Evolutionary conservation across 2,797 vertebrate genomes (phyloP).

Genomic region (Crax fasciolata): DNA sequence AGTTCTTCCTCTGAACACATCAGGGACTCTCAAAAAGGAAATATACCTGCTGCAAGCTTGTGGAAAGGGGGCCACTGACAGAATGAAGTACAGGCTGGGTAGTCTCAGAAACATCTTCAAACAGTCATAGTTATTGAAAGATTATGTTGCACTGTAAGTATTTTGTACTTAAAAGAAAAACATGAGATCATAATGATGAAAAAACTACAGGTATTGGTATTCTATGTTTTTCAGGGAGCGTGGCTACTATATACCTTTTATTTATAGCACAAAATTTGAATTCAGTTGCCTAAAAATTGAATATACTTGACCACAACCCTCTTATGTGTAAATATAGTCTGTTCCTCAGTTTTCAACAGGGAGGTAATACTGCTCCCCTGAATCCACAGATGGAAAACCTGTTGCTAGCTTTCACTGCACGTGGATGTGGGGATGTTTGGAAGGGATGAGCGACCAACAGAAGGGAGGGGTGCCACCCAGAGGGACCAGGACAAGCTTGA

Average conservation of each 20-base stretch:
- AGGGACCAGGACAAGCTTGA: too few species aligned
- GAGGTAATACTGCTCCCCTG: not conserved
- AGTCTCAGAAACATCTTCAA: not conserved
- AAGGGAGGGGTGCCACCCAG: too few species aligned
- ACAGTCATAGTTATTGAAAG: not conserved
- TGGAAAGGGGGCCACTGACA: not conserved
- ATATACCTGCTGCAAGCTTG: not conserved
- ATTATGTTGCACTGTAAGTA: not conserved
- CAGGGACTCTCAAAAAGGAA: not conserved
- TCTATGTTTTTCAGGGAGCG: not conserved
- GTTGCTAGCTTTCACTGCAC: not conserved
- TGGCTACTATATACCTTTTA: not conserved
- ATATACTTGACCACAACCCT: not conserved
- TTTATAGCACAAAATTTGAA: not conserved
- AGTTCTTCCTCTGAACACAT: not conserved
- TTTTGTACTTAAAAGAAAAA: not conserved
- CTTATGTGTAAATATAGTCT: not conserved
- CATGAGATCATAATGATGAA: not conserved
- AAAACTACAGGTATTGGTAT: not conserved
- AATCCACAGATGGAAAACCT: not conserved
- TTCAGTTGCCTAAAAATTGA: not conserved
- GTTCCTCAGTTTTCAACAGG: not conserved
- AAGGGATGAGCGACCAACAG: not conserved
- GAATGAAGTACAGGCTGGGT: not conserved
- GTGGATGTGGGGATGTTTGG: accelerated